Percentiles rank a stretch among this genome's conserved stretches.
These are phyloP conservation scores for Steinernema feltiae DNA, from an alignment of 1,140 invertebrate species.

Conservation along the genomic window DNA sequence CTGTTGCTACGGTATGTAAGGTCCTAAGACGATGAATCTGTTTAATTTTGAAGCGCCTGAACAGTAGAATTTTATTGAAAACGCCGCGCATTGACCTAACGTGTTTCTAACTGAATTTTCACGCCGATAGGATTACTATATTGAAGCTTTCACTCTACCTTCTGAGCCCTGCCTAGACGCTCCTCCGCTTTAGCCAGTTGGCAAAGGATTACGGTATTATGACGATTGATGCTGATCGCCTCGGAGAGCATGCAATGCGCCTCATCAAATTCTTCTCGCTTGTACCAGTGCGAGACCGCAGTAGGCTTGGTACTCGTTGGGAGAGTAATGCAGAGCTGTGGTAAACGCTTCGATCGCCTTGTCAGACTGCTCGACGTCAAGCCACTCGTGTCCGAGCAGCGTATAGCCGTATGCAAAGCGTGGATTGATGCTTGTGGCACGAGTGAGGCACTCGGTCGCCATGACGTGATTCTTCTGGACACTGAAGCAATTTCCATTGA, in stretches of 20 bases:
- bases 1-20: too few species aligned
- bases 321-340: constrained; percentile 81
- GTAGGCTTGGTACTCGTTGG: constrained; percentile 94
- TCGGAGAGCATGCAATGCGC: constrained; percentile 69
- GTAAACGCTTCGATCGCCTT: constrained; percentile 88
- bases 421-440: constrained; percentile 85
- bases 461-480: constrained; percentile 94
- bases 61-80: too few species aligned
- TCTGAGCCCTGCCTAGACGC: constrained; percentile 38
- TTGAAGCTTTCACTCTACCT: too few species aligned
- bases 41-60: too few species aligned
- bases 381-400: constrained; percentile 90
- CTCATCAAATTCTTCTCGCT: constrained; percentile 83
- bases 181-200: constrained; percentile 79
- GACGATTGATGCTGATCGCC: constrained; percentile 82
- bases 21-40: too few species aligned
- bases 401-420: constrained; percentile 92
- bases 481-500: constrained; percentile 91
- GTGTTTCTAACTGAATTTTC: too few species aligned
- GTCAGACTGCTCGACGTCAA: constrained; percentile 89
- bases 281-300: constrained; percentile 97
- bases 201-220: constrained; percentile 85
- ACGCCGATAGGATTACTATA: too few species aligned
- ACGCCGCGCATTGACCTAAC: too few species aligned
- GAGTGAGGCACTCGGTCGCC: constrained; percentile 94